Conservation (phyloP, 1,140 invertebrate genomes). For the Drosophila pseudoananassae region DNA sequence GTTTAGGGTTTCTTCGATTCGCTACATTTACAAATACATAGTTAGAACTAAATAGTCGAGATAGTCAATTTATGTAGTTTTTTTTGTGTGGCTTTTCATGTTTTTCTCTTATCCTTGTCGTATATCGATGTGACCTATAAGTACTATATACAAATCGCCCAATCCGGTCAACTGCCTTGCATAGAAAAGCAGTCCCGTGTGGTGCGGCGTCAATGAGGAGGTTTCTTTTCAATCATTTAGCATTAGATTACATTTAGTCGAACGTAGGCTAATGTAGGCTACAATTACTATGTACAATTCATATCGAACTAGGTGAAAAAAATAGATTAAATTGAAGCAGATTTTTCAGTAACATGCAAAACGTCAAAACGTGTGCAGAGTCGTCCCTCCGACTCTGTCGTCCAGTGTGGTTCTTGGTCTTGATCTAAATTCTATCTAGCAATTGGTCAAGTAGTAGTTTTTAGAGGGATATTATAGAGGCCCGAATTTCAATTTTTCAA, state of each 20-base stretch:
- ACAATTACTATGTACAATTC: conserved; percentile 64
- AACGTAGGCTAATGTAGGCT: conserved; percentile 33
- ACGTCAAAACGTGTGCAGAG: conserved; percentile 62
- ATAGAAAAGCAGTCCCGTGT: conserved; percentile 43
- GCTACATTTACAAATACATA: conserved; percentile 52
- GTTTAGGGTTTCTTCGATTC: conserved; percentile 50
- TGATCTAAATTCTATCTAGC: conserved; percentile 41
- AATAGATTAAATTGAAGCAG: conserved; percentile 75
- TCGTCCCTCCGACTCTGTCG: conserved; percentile 39
- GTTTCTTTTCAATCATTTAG: conserved; percentile 46
- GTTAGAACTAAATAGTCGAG: conserved; percentile 74
- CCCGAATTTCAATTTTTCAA: conserved; percentile 17
- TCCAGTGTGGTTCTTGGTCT: conserved; percentile 45
- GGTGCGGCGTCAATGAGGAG: conserved; percentile 76
- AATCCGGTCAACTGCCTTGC: conserved; percentile 54
- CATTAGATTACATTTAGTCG: conserved; percentile 38
- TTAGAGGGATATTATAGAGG: conserved; percentile 1
- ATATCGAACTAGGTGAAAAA: conserved; percentile 55
- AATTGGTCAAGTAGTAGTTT: conserved; percentile 45
- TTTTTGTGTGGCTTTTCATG: conserved; percentile 33
- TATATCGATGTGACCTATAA: conserved; percentile 61
- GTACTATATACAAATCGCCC: conserved; percentile 73
- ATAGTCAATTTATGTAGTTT: conserved; percentile 69
- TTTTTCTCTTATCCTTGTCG: conserved; percentile 46
- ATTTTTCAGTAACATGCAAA: conserved; percentile 83